These are phyloP conservation scores for Pachliopta kotzebuea DNA, from an alignment of 2,888 invertebrate genomes.

Conservation along the genomic window DNA sequence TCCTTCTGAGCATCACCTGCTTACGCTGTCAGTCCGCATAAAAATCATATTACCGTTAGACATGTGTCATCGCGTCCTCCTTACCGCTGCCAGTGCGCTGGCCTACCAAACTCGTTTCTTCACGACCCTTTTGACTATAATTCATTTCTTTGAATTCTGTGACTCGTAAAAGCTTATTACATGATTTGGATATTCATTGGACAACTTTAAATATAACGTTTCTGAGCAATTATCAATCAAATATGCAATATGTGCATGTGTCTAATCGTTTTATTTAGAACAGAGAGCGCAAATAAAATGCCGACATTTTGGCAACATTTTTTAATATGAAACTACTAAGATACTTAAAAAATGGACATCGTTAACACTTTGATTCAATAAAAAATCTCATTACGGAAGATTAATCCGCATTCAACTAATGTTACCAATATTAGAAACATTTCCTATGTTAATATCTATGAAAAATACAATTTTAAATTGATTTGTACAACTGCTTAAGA, in stretches of 20 bases:
- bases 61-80: conserved; percentile 76
- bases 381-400: too few species aligned
- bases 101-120: conserved; percentile 67
- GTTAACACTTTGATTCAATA: too few species aligned
- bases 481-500: too few species aligned
- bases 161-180: conserved; percentile 21
- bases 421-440: too few species aligned
- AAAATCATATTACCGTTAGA: conserved; percentile 75
- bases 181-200: conserved; percentile 11
- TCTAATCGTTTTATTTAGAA: background rate
- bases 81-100: conserved; percentile 48
- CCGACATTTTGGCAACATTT: too few species aligned
- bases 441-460: too few species aligned
- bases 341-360: too few species aligned
- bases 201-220: conserved; percentile 6
- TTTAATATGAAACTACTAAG: too few species aligned
- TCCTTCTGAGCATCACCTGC: conserved; percentile 44
- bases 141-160: conserved; percentile 51
- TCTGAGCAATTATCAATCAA: conserved; percentile 3
- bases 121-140: conserved; percentile 56
- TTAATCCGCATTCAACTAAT: too few species aligned
- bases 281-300: too few species aligned
- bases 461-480: too few species aligned
- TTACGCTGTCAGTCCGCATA: conserved; percentile 48
- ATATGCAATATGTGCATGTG: conserved; percentile 7